These are phyloP conservation scores for Himalopsyche kuldschensis DNA, from an alignment of 2,888 invertebrate species.

Conservation along the genomic window DNA sequence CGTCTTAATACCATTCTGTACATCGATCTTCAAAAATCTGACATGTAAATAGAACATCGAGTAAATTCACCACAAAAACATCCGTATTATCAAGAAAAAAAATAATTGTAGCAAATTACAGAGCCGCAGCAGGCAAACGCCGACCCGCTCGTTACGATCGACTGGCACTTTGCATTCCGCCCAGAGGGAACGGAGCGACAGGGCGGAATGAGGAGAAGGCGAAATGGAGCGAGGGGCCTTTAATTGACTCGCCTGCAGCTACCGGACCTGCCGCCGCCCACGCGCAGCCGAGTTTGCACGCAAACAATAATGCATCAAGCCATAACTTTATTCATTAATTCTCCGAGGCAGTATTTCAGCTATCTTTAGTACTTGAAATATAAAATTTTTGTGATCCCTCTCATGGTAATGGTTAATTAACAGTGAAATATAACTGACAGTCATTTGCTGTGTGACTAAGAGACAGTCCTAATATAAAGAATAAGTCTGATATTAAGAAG, in stretches of 20 bases:
- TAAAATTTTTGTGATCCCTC: too few relatives aligned
- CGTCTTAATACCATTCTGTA: too few relatives aligned
- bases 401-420: too few relatives aligned
- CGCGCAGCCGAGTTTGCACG: not conserved
- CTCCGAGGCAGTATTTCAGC: too few relatives aligned
- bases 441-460: too few relatives aligned
- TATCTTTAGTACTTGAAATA: too few relatives aligned
- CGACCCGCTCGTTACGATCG: not conserved
- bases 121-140: not conserved
- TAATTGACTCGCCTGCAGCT: constrained; percentile 30
- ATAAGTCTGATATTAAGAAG: too few relatives aligned
- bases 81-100: not conserved
- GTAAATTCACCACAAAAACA: not conserved
- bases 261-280: constrained; percentile 26
- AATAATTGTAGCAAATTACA: not conserved
- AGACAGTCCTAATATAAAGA: too few relatives aligned
- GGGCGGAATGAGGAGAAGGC: not conserved
- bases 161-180: constrained; percentile 18
- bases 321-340: too few relatives aligned
- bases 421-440: too few relatives aligned
- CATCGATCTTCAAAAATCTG: not conserved
- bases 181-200: constrained; percentile 1
- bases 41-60: not conserved
- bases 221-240: not conserved
- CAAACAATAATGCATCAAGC: not conserved